phyloP scores from a whole-genome alignment of 2,888 invertebrate species.

The Drosophila nigritarsus region DNA sequence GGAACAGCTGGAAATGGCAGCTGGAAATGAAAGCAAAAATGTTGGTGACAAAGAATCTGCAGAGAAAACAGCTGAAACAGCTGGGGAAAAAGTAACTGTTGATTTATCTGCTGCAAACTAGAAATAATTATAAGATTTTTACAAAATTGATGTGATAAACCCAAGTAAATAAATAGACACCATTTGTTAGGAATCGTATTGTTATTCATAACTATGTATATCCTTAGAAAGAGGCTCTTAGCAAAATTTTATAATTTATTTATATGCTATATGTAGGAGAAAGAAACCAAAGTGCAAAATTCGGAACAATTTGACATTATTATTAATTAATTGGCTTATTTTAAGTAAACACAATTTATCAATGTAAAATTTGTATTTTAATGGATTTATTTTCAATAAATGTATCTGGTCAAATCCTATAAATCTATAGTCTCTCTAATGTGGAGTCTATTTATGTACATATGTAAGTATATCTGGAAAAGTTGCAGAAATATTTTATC shows the following conservation, averaged over 20 bases:
- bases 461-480: not conserved
- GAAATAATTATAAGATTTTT: not conserved
- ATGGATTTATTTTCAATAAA: not conserved
- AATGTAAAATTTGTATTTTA: not conserved
- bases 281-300: not conserved
- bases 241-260: not conserved
- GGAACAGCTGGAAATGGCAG: not conserved
- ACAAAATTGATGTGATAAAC: constrained; percentile 29
- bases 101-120: not conserved
- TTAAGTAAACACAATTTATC: not conserved
- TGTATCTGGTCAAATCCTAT: not conserved
- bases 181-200: constrained; percentile 19
- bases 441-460: not conserved
- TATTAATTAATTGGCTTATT: not conserved
- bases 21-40: not conserved
- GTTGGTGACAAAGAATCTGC: not conserved
- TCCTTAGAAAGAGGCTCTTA: constrained; percentile 34
- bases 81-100: not conserved
- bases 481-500: not conserved
- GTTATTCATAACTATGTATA: constrained; percentile 7
- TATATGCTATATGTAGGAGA: not conserved
- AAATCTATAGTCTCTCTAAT: not conserved
- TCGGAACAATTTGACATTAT: not conserved
- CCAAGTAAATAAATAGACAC: constrained; percentile 23
- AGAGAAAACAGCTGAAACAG: not conserved